Evolutionary conservation across 1,140 invertebrate genomes (phyloP), one percentile per base, ranked within the genome.

Genomic region (Magallana gigas): DNA sequence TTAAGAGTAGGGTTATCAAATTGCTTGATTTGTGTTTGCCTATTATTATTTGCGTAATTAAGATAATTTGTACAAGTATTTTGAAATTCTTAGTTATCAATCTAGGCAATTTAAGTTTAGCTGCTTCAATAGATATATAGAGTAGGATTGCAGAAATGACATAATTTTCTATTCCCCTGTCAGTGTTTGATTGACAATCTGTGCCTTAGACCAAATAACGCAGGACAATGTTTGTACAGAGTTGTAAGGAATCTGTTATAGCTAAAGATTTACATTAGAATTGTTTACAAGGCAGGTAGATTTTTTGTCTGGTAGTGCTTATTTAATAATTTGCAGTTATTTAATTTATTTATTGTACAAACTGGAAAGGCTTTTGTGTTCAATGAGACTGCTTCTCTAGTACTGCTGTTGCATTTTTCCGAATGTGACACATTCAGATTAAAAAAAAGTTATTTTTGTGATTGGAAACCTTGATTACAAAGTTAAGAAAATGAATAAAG

Each of bases 191-290:
- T 23, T 29, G 68, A 76, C 68, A 76, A 76, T 76, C 68, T 76
- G 68, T 76, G 68, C 68, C 68, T 76, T 76, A 76, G 68, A 76
- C 23, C 68, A 76, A 76, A 76, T 76, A 29, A 29, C 12, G 68
- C 68, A 29, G 68, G 68, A 76, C 68, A 76, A 76, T 76, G 68
- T 76, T 76, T 76, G 29, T 76, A 76, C 68, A 76, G 68, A 76
- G 36, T 29, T 18, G 23, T 29, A 29, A 48, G 23, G 18, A 71
- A 23, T 23, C 11, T 76, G 36, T 11, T 76, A 12, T 29, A 76
- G 68, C 68, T 29, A 71, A 29, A 76, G 16, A 8, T 76, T 23
- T 76, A 12, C 36, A 76, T 76, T 48, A 48, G 36, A 48, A 29
- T 76, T 23, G 11, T 29, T 12, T 36, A 29, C 14, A 18, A 23